Conservation (phyloP, 2,888 invertebrate species). For the Eilema caniola region DNA sequence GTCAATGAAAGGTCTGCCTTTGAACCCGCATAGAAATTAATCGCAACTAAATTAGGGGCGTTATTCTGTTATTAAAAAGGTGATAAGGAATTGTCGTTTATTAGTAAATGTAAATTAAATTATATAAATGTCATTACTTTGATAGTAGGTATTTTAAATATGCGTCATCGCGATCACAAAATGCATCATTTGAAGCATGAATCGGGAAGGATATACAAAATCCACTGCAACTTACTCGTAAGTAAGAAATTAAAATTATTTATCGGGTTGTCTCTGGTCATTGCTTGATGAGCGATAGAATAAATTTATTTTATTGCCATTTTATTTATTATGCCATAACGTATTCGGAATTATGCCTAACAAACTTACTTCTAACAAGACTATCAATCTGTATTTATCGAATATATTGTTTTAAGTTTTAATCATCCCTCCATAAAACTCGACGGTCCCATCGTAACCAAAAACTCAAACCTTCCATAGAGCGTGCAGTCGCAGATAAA, state of each 20-base stretch:
- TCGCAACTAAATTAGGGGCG: background rate
- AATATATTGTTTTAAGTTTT: background rate
- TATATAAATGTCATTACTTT: no score
- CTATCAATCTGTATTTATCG: background rate
- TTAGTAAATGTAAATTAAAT: no score
- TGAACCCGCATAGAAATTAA: background rate
- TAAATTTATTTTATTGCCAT: background rate
- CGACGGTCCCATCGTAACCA: background rate
- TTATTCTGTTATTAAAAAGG: background rate
- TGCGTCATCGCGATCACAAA: no score
- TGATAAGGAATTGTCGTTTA: no score
- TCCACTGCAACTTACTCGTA: no score
- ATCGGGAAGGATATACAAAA: no score
- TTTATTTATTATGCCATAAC: background rate
- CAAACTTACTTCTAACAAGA: background rate
- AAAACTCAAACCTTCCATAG: background rate
- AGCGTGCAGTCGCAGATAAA: conserved; percentile 20
- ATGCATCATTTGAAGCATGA: no score
- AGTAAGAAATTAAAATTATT: no score
- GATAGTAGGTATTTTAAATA: no score
- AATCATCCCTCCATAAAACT: background rate
- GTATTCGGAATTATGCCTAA: background rate
- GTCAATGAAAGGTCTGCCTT: background rate
- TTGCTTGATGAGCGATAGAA: no score
- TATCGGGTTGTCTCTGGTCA: no score